Evolutionary conservation across 2,888 invertebrate genomes (phyloP).

Genomic region (Drosophila helvetica): DNA sequence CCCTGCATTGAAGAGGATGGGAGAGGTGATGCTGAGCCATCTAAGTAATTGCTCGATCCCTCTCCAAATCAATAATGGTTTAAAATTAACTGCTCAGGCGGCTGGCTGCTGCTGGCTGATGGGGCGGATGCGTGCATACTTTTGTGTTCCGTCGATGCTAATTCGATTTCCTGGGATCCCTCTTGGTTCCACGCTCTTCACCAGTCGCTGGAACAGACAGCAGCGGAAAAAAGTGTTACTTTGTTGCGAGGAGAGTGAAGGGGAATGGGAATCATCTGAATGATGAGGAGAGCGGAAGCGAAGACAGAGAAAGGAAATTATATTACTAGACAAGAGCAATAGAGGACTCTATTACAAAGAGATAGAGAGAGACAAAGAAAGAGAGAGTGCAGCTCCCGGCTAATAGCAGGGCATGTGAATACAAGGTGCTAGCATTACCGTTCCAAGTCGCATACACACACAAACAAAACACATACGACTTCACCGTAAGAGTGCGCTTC

Average conservation of each 20-base stretch:
- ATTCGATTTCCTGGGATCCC: slow-evolving; percentile 16
- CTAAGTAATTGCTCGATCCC: slow-evolving; percentile 1
- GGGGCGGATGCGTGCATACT: slow-evolving; percentile 11
- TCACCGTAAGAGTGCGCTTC: neutral
- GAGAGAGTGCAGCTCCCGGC: neutral
- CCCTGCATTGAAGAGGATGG: neutral
- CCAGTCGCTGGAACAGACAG: neutral
- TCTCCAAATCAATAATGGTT: slow-evolving; percentile 45
- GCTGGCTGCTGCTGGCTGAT: neutral
- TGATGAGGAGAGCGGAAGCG: slow-evolving; percentile 5
- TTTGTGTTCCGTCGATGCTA: slow-evolving; percentile 9
- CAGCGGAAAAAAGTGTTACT: slow-evolving; percentile 14
- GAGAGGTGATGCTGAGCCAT: neutral
- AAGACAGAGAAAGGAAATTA: slow-evolving; percentile 33
- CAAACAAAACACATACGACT: neutral
- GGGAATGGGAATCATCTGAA: neutral
- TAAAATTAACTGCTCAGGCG: slow-evolving; percentile 34
- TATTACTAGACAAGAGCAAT: slow-evolving; percentile 24
- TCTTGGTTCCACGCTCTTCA: neutral
- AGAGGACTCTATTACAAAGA: slow-evolving; percentile 11
- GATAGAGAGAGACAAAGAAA: slow-evolving; percentile 2
- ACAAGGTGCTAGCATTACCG: neutral
- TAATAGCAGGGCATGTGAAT: neutral
- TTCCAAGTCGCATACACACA: neutral
- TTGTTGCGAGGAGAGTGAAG: neutral